phyloP scores from a whole-genome alignment of 2,797 vertebrate genomes.

The Micropoecilia bifurca region DNA sequence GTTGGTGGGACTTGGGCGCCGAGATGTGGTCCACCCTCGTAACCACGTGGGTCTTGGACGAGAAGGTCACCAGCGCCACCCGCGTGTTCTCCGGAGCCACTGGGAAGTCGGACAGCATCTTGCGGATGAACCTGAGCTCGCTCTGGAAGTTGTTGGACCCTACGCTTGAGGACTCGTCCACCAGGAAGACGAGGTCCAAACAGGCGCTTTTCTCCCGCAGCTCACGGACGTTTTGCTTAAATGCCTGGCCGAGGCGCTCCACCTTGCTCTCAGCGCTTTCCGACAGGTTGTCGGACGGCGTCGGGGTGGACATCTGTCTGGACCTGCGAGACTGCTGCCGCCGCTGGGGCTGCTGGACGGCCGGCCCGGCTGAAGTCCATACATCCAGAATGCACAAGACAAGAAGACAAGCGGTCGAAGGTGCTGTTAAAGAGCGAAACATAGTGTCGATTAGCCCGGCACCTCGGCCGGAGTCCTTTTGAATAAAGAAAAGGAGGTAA shows the following conservation, averaged over 20 bases:
- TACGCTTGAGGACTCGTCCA: slow-evolving; percentile 98
- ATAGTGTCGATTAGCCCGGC: slow-evolving; percentile 53
- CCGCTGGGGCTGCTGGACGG: slow-evolving; percentile 51
- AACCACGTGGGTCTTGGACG: slow-evolving; percentile 94
- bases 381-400: slow-evolving; percentile 63
- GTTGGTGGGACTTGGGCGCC: slow-evolving; percentile 87
- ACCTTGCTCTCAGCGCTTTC: slow-evolving; percentile 88
- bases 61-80: slow-evolving; percentile 95
- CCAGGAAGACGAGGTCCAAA: slow-evolving; percentile 94
- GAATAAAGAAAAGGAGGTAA: slow-evolving; percentile 1
- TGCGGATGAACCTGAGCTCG: slow-evolving; percentile 93
- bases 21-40: slow-evolving; percentile 95
- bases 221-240: slow-evolving; percentile 89
- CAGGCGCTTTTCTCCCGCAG: slow-evolving; percentile 88
- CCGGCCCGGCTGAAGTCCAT: slow-evolving; percentile 58
- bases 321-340: slow-evolving; percentile 53
- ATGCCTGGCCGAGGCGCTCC: slow-evolving; percentile 90
- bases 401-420: slow-evolving; percentile 67
- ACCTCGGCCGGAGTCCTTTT: slow-evolving; percentile 22
- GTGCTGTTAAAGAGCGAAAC: slow-evolving; percentile 50
- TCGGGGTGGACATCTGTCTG: slow-evolving; percentile 55
- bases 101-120: slow-evolving; percentile 97
- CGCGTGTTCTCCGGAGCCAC: slow-evolving; percentile 92
- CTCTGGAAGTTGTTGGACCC: slow-evolving; percentile 92
- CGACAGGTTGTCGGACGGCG: slow-evolving; percentile 67